Evolutionary conservation across 2,113 vertebrate species (phyloP).

Genomic region (Leucoraja erinaceus): DNA sequence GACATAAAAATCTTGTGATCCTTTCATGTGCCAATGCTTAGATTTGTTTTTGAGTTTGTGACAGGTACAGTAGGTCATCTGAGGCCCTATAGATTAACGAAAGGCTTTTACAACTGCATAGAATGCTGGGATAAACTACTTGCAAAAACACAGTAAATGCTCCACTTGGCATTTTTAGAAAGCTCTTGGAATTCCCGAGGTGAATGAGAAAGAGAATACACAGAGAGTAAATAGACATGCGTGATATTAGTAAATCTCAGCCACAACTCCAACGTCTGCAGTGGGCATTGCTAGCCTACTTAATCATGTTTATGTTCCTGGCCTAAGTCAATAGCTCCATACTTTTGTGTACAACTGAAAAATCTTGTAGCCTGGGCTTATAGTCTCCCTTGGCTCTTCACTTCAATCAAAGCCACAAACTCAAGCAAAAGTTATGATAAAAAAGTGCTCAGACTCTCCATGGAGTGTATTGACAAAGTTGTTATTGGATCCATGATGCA

Average conservation of each 20-base stretch:
- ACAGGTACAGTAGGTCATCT: not conserved
- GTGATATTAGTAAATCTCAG: not conserved
- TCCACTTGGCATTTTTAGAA: not conserved
- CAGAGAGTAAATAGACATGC: not conserved
- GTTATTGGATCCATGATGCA: not conserved
- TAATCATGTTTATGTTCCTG: slow-evolving; percentile 1
- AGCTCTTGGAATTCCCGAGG: not conserved
- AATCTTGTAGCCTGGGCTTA: not conserved
- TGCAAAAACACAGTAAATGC: not conserved
- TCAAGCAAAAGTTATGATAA: not conserved
- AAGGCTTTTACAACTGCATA: not conserved
- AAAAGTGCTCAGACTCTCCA: not conserved
- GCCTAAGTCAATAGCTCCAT: not conserved
- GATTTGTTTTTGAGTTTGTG: not conserved
- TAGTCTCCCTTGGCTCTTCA: not conserved
- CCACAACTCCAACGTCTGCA: too few species aligned
- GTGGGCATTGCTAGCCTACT: not conserved
- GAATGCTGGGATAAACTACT: not conserved
- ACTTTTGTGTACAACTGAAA: not conserved
- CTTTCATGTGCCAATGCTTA: not conserved
- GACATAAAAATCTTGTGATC: not conserved
- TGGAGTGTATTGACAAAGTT: not conserved
- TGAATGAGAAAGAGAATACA: not conserved
- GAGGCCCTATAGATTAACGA: not conserved
- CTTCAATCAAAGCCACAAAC: not conserved